Conservation (phyloP, 1,140 invertebrate species). For the Trichomalopsis sarcophagae region DNA sequence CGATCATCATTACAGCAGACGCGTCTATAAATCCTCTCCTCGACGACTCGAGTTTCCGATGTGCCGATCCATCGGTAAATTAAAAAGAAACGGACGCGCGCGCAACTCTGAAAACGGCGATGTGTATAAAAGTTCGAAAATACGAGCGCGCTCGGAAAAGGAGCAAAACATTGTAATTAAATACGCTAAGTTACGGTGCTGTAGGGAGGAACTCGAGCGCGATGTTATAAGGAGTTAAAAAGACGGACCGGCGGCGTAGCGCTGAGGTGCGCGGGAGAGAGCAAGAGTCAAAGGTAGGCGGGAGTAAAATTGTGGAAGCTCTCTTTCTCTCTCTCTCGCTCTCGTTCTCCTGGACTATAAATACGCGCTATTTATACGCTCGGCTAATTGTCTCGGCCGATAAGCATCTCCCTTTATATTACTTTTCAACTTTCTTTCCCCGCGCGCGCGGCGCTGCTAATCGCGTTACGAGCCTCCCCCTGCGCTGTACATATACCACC, state of each 20-base stretch:
- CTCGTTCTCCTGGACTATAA: constrained; percentile 62
- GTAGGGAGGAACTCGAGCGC: constrained; percentile 15
- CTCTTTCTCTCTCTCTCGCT: too few relatives aligned
- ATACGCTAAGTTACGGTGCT: constrained; percentile 65
- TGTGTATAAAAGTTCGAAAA: constrained; percentile 31
- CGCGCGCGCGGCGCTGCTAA: constrained; percentile 59
- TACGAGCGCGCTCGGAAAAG: constrained; percentile 55
- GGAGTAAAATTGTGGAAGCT: constrained; percentile 51
- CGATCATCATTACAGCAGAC: too few relatives aligned
- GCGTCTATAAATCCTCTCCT: neutral
- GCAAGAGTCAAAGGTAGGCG: constrained; percentile 52
- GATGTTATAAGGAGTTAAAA: constrained; percentile 33
- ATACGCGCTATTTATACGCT: constrained; percentile 73
- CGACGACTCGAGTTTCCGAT: neutral
- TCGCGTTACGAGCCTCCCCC: constrained; percentile 51
- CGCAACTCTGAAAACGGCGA: neutral
- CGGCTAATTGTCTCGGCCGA: constrained; percentile 73
- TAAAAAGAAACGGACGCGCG: neutral
- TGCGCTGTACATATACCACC: neutral
- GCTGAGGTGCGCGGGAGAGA: constrained; percentile 14
- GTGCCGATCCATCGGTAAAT: neutral
- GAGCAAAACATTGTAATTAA: constrained; percentile 68
- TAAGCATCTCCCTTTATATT: constrained; percentile 72
- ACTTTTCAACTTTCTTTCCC: constrained; percentile 68
- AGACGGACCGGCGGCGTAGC: constrained; percentile 52